phyloP scores from a whole-genome alignment of 2,888 invertebrate species.

The Tineola bisselliella region DNA sequence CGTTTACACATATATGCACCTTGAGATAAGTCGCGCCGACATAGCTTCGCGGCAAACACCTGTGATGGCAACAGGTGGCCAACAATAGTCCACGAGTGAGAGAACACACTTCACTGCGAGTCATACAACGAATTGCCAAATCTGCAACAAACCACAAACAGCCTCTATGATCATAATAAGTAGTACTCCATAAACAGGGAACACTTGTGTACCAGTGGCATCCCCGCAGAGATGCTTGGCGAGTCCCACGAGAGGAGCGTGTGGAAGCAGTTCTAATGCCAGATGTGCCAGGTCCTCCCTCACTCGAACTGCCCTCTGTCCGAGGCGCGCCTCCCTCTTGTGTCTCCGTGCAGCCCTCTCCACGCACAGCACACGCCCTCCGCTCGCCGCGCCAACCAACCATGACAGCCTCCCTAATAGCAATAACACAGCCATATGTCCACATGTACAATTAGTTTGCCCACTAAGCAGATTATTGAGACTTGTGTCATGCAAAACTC shows the following conservation, averaged over 20 bases:
- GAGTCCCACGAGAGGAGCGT: slow-evolving; percentile 72
- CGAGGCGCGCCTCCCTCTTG: slow-evolving; percentile 72
- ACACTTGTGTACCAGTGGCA: slow-evolving; percentile 73
- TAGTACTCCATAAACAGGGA: not conserved
- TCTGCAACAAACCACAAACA: no score
- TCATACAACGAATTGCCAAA: slow-evolving; percentile 76
- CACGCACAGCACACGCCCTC: slow-evolving; percentile 72
- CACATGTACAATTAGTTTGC: no score
- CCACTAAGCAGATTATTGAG: no score
- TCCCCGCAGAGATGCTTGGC: slow-evolving; percentile 92
- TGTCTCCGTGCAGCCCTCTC: slow-evolving; percentile 85
- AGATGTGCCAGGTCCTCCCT: slow-evolving; percentile 86
- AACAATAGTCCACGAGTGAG: slow-evolving; percentile 72
- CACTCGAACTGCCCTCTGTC: slow-evolving; percentile 51
- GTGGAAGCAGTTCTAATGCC: slow-evolving; percentile 61
- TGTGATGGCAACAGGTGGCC: slow-evolving; percentile 92
- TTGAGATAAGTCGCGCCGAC: slow-evolving; percentile 73
- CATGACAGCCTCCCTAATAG: slow-evolving; percentile 77
- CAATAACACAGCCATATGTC: no score
- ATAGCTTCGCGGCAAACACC: slow-evolving; percentile 70
- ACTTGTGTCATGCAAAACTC: no score
- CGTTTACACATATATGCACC: no score
- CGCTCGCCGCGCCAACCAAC: slow-evolving; percentile 75
- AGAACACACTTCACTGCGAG: slow-evolving; percentile 38
- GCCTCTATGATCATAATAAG: no score